Base-by-base conservation (phyloP, 2,113 vertebrate species). In the Empidonax alnorum region DNA sequence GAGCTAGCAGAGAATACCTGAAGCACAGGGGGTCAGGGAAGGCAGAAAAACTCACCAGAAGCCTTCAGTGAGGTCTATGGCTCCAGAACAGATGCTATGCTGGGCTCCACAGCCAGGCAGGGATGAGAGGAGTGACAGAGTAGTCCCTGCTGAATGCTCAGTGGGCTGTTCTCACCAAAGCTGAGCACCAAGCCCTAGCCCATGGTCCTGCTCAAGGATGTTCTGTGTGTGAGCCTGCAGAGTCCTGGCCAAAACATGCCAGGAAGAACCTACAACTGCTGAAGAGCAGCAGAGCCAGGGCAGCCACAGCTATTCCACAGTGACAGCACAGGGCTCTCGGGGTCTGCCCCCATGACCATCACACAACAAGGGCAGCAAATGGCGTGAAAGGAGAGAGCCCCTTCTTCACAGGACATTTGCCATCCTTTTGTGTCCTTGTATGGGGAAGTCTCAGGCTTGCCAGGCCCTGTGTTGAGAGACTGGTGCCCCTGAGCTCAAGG, bases 361-460 rank as follows among this genome's bases (percentile, higher is more conserved):
- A 56, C 5, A 3, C 25, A 42, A 37, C 0, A 2, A 41, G 6
- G 17, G 22, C n/a, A 17, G 35, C 42, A 56, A 65, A 58, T 0
- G 2, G 6, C 25, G 14, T 13, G 35, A 72, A 65, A 14, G 7
- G 14, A 41, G 35, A 42, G 27, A 24, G 8, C 7, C 30, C 7
- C 24, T 44, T 5, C 27, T 65, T 50, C 52, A 33, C 31, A 58
- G 33, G 37, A 44, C 14, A 9, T 22, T 19, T 6, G 8, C 4
- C 19, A 8, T 33, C 22, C 49, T 71, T 42, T 9, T 42, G 47
- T 31, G 47, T 12, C 27, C 17, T 31, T 55, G 30, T 6, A 10
- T 2, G 5, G 4, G 9, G 13, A 9, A 30, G 14, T 30, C 41
- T 75, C 25, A 41, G 41, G 16, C 39, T 83, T 68, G 14, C 41